phyloP scores from a whole-genome alignment of 2,113 vertebrate species.

The Colaptes auratus region DNA sequence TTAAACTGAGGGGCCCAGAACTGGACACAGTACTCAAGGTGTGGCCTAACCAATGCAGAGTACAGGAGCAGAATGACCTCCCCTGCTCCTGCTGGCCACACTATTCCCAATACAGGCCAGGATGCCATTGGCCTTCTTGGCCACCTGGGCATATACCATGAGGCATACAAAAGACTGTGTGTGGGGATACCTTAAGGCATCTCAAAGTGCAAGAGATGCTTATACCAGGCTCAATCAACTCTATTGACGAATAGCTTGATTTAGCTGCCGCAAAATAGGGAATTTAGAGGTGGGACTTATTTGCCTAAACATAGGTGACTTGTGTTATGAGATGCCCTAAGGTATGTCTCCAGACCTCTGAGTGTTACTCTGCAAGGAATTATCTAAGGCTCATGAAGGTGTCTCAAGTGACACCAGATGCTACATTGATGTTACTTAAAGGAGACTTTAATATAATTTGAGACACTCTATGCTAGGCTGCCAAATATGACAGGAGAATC shows the following conservation, averaged over 20 bases:
- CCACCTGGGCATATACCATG: no score
- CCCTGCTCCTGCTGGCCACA: no score
- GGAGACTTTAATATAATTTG: neutral
- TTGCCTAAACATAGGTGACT: neutral
- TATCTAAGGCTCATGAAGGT: neutral
- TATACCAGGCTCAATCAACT: neutral
- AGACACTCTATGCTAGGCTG: neutral
- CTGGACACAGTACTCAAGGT: no score
- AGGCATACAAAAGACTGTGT: fast-evolving
- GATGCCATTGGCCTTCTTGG: no score
- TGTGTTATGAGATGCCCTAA: neutral
- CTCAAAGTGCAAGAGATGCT: neutral
- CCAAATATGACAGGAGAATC: neutral
- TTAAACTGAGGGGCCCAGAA: no score
- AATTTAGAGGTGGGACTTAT: neutral
- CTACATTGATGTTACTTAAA: neutral
- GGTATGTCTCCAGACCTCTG: neutral
- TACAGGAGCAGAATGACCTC: no score
- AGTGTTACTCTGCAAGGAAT: no score
- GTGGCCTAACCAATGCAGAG: no score
- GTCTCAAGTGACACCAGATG: neutral
- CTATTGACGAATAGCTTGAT: neutral
- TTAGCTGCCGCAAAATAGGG: neutral
- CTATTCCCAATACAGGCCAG: no score
- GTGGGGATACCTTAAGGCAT: neutral